phyloP scores from a whole-genome alignment of 35 echinoderm and acorn worm genomes.

The Hemicentrotus pulcherrimus region DNA sequence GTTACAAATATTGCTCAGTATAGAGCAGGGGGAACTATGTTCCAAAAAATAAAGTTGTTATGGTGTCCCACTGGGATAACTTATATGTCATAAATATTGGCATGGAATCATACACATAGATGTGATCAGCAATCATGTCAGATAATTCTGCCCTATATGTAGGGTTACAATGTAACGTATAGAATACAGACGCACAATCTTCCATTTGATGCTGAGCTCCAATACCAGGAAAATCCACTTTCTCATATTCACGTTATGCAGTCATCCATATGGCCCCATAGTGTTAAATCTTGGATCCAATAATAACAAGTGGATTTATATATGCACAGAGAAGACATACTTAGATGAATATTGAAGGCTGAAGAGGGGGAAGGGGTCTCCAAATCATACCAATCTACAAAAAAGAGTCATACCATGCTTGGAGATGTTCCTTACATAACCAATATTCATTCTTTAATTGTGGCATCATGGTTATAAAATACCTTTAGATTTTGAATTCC shows the following conservation, averaged over 20 bases:
- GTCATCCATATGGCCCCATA: neutral
- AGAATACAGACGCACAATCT: no score
- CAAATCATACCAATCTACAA: neutral
- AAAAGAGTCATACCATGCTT: neutral
- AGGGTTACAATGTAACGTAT: no score
- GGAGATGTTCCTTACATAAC: neutral
- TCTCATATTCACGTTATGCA: neutral
- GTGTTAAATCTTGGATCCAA: neutral
- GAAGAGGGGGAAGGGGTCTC: neutral
- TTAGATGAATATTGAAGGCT: neutral
- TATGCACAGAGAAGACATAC: neutral
- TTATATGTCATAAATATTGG: no score
- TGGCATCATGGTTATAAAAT: no score
- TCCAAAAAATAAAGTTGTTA: no score
- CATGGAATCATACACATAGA: neutral
- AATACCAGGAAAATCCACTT: neutral
- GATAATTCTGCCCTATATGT: no score
- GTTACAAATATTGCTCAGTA: no score
- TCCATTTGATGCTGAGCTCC: neutral
- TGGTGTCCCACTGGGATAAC: no score
- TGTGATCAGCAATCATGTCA: neutral
- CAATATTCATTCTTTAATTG: no score
- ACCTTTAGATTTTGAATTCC: no score
- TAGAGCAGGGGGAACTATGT: no score
- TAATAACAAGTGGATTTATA: neutral